A percentile compares a stretch with the other conserved stretches of the same genome.
Evolutionary conservation across 2,888 invertebrate species (phyloP).

Genomic region (Agrotis segetum): DNA sequence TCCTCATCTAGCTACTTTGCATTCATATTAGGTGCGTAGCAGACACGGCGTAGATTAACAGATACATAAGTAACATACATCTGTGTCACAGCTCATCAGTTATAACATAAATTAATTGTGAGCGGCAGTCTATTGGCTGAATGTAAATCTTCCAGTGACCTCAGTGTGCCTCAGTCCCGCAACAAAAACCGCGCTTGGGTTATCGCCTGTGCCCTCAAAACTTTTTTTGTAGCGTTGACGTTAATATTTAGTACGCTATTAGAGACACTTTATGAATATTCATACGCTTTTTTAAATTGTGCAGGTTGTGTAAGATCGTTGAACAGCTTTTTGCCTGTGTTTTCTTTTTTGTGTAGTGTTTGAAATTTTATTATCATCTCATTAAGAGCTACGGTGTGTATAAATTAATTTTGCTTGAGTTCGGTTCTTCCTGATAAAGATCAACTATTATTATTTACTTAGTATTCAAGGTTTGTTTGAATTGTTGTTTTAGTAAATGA

Average conservation of each 20-base stretch:
- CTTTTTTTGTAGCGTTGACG: constrained; percentile 63
- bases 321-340: constrained; percentile 44
- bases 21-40: constrained; percentile 37
- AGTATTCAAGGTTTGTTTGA: constrained; percentile 14
- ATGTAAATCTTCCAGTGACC: constrained; percentile 73
- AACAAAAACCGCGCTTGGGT: constrained; percentile 67
- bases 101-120: constrained; percentile 65
- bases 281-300: constrained; percentile 52
- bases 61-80: constrained; percentile 49
- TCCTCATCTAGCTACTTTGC: constrained; percentile 34
- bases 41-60: constrained; percentile 49
- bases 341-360: constrained; percentile 40
- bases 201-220: constrained; percentile 68
- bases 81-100: constrained; percentile 58
- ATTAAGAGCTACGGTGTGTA: constrained; percentile 17
- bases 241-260: constrained; percentile 57
- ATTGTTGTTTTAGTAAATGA: constrained; percentile 33
- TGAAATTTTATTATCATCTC: constrained; percentile 41
- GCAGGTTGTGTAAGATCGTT: constrained; percentile 48
- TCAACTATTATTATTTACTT: constrained; percentile 13
- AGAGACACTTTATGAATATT: constrained; percentile 58
- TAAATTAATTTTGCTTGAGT: neutral
- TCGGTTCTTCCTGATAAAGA: constrained; percentile 21
- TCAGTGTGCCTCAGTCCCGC: constrained; percentile 68
- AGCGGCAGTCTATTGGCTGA: constrained; percentile 65